Conservation (phyloP, 2,113 vertebrate genomes). For the Lophius piscatorius region DNA sequence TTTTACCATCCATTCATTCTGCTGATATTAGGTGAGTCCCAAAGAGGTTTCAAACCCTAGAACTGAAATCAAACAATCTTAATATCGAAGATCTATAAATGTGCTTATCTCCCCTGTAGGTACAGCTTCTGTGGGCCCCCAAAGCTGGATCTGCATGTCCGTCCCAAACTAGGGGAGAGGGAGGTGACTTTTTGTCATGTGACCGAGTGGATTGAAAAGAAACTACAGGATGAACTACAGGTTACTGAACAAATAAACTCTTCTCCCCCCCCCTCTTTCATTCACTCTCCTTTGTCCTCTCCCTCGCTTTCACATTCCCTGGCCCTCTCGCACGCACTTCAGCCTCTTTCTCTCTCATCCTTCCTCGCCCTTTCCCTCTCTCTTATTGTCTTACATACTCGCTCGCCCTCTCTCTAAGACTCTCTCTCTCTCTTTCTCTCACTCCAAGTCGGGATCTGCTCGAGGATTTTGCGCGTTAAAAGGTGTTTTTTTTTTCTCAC, state of each 20-base stretch:
- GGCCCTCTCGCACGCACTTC: not conserved
- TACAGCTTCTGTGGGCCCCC: constrained; percentile 89
- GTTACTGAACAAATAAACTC: constrained; percentile 53
- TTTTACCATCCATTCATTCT: constrained; percentile 3
- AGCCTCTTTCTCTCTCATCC: not conserved
- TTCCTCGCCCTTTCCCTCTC: no score
- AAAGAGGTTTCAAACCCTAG: not conserved
- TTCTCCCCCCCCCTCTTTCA: not conserved
- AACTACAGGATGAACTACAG: constrained; percentile 90
- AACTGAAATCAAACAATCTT: not conserved
- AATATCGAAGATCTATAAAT: not conserved
- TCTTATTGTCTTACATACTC: no score
- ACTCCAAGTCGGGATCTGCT: no score
- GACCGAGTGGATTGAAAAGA: constrained; percentile 90
- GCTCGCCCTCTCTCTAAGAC: not conserved
- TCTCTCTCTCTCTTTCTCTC: not conserved
- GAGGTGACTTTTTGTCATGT: constrained; percentile 89
- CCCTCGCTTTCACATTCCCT: no score
- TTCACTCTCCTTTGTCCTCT: not conserved
- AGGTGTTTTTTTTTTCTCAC: no score
- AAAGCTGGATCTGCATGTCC: constrained; percentile 85
- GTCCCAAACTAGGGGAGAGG: constrained; percentile 87
- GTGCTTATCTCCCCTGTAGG: constrained; percentile 67
- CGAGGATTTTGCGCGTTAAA: no score
- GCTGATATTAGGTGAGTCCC: not conserved